Evolutionary conservation across 2,113 vertebrate genomes (phyloP).

Genomic region (Oncorhynchus gorbuscha): DNA sequence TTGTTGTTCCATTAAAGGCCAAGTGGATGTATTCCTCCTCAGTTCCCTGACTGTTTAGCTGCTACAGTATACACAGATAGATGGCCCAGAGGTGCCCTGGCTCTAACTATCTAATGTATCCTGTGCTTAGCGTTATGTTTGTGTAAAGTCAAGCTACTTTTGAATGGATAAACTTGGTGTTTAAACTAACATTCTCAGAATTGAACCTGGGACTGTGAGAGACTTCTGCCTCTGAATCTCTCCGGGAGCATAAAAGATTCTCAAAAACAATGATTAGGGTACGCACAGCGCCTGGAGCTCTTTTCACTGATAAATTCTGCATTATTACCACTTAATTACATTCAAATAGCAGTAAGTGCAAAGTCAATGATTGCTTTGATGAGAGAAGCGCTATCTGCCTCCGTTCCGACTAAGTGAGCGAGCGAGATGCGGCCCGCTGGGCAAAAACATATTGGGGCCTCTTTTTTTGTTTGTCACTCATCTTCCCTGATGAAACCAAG

Average conservation of each 20-base stretch:
- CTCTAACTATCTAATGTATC: constrained; percentile 24
- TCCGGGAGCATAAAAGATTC: constrained; percentile 12
- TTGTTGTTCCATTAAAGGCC: constrained; percentile 8
- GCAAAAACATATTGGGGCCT: constrained; percentile 14
- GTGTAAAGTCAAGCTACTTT: constrained; percentile 36
- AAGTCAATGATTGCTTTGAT: constrained; percentile 42
- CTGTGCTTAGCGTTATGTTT: constrained; percentile 23
- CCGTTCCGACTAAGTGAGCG: constrained; percentile 11
- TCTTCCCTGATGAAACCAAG: constrained; percentile 6
- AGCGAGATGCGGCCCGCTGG: constrained; percentile 10
- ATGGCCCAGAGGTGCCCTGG: not conserved
- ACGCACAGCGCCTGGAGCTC: constrained; percentile 10
- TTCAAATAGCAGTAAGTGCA: constrained; percentile 29
- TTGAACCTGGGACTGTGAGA: not conserved
- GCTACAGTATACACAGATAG: not conserved
- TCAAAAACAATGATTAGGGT: constrained; percentile 18
- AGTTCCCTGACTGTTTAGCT: constrained; percentile 22
- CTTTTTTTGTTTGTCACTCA: constrained; percentile 32
- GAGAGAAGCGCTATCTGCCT: constrained; percentile 30
- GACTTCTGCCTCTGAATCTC: constrained; percentile 10
- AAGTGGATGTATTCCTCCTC: constrained; percentile 23
- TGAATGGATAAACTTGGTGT: constrained; percentile 29
- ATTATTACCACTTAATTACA: constrained; percentile 46
- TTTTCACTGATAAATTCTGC: constrained; percentile 28
- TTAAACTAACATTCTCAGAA: constrained; percentile 15